Percentiles rank a stretch among this genome's conserved stretches.
Conservation (phyloP, 1,140 invertebrate species). For the Drosophila biarmipes region DNA sequence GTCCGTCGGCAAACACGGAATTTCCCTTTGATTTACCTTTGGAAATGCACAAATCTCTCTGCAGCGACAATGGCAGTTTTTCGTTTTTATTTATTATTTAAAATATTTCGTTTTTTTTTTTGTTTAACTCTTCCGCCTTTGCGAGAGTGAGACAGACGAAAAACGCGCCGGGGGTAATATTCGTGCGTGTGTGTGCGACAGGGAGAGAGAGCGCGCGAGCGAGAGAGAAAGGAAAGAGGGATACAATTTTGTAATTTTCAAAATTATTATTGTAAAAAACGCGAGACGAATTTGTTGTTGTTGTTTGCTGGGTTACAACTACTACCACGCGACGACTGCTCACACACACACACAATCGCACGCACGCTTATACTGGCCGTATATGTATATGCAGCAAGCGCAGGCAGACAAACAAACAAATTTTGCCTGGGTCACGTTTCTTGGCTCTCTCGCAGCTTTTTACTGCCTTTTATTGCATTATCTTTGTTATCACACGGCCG, state of each 20-base stretch:
- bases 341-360: constrained; percentile 39
- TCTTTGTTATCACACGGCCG: constrained; percentile 65
- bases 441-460: constrained; percentile 45
- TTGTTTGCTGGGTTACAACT: constrained; percentile 28
- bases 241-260: constrained; percentile 45
- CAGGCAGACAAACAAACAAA: constrained; percentile 50
- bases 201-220: constrained; percentile 16
- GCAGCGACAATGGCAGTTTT: constrained; percentile 37
- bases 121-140: constrained; percentile 59
- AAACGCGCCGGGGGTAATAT: constrained; percentile 31
- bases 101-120: constrained; percentile 5
- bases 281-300: constrained; percentile 35
- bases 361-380: constrained; percentile 29
- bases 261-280: constrained; percentile 44
- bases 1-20: constrained; percentile 4
- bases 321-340: constrained; percentile 25
- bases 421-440: constrained; percentile 73
- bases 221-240: constrained; percentile 7
- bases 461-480: constrained; percentile 46
- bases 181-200: constrained; percentile 37
- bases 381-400: constrained; percentile 16
- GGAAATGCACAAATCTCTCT: constrained; percentile 58
- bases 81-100: constrained; percentile 31
- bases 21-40: constrained; percentile 55
- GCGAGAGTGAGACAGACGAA: constrained; percentile 29